These are phyloP conservation scores for Regulus satrapa DNA, from an alignment of 2,113 vertebrate genomes.

Conservation along the genomic window DNA sequence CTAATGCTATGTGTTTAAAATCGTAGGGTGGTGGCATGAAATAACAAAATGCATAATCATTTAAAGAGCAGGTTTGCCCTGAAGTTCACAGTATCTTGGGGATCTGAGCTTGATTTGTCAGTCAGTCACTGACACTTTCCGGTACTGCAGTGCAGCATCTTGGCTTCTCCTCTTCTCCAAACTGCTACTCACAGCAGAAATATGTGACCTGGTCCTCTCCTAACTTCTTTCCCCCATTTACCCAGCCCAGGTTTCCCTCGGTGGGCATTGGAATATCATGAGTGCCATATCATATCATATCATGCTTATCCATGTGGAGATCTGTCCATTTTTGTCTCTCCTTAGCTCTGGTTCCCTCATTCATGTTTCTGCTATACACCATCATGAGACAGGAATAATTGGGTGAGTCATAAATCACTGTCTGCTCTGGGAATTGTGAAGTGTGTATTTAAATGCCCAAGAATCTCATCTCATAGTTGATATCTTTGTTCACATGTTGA, in stretches of 20 bases:
- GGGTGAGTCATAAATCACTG: not conserved
- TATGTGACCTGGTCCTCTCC: not conserved
- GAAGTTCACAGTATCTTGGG: not conserved
- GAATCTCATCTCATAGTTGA: not conserved
- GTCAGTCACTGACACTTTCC: not conserved
- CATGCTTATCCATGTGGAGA: not conserved
- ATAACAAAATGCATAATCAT: not conserved
- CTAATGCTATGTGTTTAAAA: not conserved
- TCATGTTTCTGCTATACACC: not conserved
- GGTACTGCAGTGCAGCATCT: not conserved
- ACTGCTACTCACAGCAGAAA: not conserved
- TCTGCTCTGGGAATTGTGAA: not conserved
- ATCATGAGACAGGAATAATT: not conserved
- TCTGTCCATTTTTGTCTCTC: not conserved
- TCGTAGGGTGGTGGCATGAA: not conserved
- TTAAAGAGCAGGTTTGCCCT: not conserved
- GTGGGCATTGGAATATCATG: not conserved
- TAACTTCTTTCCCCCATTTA: not conserved
- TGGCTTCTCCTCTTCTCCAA: not conserved
- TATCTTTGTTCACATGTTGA: conserved; percentile 17
- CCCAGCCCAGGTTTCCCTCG: not conserved
- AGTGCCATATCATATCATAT: not conserved
- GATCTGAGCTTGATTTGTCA: not conserved
- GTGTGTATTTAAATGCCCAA: not conserved
- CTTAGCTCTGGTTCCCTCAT: not conserved